Conservation (phyloP, 2,888 invertebrate species). For the Onchidella celtica region DNA sequence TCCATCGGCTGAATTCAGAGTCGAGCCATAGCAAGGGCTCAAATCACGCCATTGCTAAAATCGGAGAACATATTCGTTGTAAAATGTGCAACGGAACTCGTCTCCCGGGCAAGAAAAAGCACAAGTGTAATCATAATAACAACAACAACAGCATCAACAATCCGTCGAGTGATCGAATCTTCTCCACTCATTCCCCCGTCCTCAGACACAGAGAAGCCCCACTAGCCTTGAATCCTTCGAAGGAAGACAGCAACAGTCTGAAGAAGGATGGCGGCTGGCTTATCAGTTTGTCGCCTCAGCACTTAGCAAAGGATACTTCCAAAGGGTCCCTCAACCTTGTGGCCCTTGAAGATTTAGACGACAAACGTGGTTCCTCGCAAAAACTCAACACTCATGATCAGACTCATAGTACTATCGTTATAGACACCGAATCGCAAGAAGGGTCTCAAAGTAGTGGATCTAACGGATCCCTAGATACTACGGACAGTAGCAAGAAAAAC, state of each 20-base stretch:
- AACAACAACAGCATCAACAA: background rate
- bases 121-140: background rate
- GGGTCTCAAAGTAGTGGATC: background rate
- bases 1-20: background rate
- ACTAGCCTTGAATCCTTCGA: background rate
- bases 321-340: background rate
- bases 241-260: background rate
- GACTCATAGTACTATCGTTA: background rate
- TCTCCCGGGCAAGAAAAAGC: background rate
- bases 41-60: background rate
- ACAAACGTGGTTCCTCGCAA: background rate
- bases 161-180: background rate
- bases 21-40: background rate
- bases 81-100: background rate
- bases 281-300: background rate
- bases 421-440: background rate
- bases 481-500: background rate
- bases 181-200: slow-evolving; percentile 32
- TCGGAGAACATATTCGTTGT: background rate
- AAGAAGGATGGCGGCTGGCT: background rate
- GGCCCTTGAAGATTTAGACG: background rate
- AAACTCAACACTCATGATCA: background rate
- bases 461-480: background rate
- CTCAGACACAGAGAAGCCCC: background rate
- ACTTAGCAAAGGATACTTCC: background rate